These are phyloP conservation scores for Emys orbicularis DNA, from an alignment of 2,797 vertebrate genomes.

Conservation along the genomic window DNA sequence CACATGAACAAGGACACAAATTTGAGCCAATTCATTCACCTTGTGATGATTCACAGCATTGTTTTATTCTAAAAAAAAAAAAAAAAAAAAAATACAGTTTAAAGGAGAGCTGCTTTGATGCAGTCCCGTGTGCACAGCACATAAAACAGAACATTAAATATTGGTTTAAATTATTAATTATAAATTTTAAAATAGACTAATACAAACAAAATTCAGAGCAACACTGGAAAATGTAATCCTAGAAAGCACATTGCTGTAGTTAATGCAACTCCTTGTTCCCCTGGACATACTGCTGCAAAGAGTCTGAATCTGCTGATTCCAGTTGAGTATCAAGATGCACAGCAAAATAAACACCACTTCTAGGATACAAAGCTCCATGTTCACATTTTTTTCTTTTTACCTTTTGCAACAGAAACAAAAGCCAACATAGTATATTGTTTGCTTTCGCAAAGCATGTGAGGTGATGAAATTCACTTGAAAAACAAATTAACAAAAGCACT, in stretches of 20 bases:
- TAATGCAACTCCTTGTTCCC: slow-evolving; percentile 1
- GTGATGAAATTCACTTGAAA: slow-evolving; percentile 36
- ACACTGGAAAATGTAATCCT: slow-evolving; percentile 16
- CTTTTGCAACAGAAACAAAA: slow-evolving; percentile 6
- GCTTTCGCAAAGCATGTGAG: slow-evolving; percentile 25
- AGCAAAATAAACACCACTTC: not conserved
- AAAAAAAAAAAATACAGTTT: slow-evolving; percentile 29
- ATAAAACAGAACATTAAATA: slow-evolving; percentile 71
- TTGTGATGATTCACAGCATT: slow-evolving; percentile 53
- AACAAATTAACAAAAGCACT: slow-evolving; percentile 45
- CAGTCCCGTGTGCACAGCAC: slow-evolving; percentile 45
- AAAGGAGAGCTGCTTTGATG: slow-evolving; percentile 59
- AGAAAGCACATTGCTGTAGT: slow-evolving; percentile 33
- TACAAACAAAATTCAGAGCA: slow-evolving; percentile 13
- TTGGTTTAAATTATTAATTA: slow-evolving; percentile 57
- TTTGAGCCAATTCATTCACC: slow-evolving; percentile 15
- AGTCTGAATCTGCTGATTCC: not conserved
- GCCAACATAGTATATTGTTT: not conserved
- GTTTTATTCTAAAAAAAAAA: slow-evolving; percentile 47
- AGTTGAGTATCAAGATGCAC: not conserved
- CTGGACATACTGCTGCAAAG: slow-evolving; percentile 22
- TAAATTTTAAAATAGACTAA: slow-evolving; percentile 46
- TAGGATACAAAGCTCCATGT: slow-evolving; percentile 14
- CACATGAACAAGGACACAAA: fast-evolving
- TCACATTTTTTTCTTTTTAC: not conserved